Percentiles rank a stretch among this genome's conserved stretches.
These are phyloP conservation scores for Rhinolophus sinicus DNA, from an alignment of 2,113 vertebrate genomes.

Conservation along the genomic window DNA sequence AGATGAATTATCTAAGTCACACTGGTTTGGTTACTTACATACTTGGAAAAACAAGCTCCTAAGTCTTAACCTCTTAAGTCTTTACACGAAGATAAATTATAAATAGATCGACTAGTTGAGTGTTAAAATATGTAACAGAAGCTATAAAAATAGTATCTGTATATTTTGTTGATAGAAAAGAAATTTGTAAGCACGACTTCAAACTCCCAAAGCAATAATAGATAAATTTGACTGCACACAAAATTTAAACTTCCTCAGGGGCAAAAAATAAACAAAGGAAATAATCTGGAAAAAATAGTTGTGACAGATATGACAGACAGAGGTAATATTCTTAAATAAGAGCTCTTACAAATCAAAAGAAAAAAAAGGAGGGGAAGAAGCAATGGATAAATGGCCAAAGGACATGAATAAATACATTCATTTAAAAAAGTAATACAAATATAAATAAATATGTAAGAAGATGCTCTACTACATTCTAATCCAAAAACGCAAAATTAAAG, in stretches of 20 bases:
- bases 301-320: not conserved
- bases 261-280: not conserved
- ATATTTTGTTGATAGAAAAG: not conserved
- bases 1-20: not conserved
- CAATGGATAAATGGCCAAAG: not conserved
- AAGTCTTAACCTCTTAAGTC: not conserved
- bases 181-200: not conserved
- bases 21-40: not conserved
- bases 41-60: not conserved
- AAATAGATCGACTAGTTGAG: not conserved
- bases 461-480: not conserved
- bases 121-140: constrained; percentile 24
- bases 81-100: not conserved
- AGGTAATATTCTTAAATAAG: not conserved
- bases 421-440: not conserved
- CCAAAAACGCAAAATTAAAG: not conserved
- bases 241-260: constrained; percentile 24
- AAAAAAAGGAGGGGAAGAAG: not conserved
- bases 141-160: not conserved
- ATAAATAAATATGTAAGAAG: not conserved
- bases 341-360: not conserved
- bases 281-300: not conserved
- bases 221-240: not conserved
- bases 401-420: not conserved
- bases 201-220: not conserved